Percentiles rank a stretch among this genome's conserved stretches.
These are phyloP conservation scores for Clepsis dumicolana DNA, from an alignment of 2,888 invertebrate genomes.

Conservation along the genomic window DNA sequence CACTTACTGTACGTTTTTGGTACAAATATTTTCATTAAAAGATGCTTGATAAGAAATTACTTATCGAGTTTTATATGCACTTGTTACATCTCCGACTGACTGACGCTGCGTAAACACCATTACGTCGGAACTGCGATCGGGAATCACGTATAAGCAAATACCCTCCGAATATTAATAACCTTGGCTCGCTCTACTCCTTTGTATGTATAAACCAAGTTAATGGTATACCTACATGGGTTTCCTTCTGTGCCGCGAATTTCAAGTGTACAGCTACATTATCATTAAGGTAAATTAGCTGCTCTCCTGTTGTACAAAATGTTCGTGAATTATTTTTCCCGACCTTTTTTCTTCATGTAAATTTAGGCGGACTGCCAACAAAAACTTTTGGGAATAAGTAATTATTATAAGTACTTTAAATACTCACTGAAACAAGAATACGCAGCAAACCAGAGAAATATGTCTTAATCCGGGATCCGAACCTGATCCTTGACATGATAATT, in stretches of 20 bases:
- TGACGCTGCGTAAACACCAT: conserved; percentile 26
- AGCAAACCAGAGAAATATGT: no score
- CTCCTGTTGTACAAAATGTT: not conserved
- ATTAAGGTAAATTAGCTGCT: not conserved
- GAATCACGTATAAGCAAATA: conserved; percentile 36
- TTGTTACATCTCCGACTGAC: conserved; percentile 10
- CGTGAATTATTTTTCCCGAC: not conserved
- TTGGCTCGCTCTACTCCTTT: conserved; percentile 22
- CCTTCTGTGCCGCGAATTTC: not conserved
- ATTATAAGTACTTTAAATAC: no score
- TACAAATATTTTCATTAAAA: not conserved
- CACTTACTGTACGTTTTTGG: not conserved
- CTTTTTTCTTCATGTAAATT: not conserved
- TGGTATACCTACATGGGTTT: not conserved
- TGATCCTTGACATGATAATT: no score
- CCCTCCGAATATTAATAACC: conserved; percentile 21
- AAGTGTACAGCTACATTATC: not conserved
- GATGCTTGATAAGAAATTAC: not conserved
- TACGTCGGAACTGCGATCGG: conserved; percentile 19
- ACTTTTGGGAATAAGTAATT: not conserved
- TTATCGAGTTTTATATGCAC: not conserved
- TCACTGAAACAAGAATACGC: no score
- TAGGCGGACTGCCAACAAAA: conserved; percentile 1
- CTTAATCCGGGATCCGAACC: no score
- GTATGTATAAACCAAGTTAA: conserved; percentile 8